phyloP scores from a whole-genome alignment of 1,140 invertebrate species.

The Drosophila pectinifera region DNA sequence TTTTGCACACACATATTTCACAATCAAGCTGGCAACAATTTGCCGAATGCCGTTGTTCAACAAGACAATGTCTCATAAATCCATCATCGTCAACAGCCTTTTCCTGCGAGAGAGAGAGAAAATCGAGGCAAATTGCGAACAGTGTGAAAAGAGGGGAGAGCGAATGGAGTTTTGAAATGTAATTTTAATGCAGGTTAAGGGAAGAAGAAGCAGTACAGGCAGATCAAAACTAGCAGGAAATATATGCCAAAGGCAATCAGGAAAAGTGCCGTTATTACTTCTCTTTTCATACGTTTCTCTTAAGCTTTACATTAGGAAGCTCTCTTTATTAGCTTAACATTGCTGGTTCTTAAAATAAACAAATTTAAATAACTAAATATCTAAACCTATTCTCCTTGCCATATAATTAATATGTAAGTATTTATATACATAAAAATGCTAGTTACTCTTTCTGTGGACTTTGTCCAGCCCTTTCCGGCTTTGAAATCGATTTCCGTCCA shows the following conservation, averaged over 20 bases:
- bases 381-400: no score
- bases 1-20: conserved; percentile 46
- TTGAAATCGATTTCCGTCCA: conserved; percentile 5
- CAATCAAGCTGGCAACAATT: conserved; percentile 64
- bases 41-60: conserved; percentile 52
- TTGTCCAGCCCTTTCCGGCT: background rate
- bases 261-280: no score
- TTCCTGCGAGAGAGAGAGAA: background rate
- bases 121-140: background rate
- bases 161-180: background rate
- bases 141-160: conserved; percentile 2
- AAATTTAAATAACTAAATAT: no score
- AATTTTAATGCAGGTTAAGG: conserved; percentile 1
- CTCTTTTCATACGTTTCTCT: no score
- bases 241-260: no score
- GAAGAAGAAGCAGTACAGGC: background rate
- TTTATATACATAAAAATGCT: no score
- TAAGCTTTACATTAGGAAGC: no score
- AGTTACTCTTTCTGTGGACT: background rate
- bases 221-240: background rate
- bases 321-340: no score
- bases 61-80: conserved; percentile 53
- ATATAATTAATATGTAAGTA: background rate
- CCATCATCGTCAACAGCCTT: conserved; percentile 38
- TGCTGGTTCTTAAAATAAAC: no score